Conservation (phyloP, 2,888 invertebrate genomes). For the Nemoura dubitans region DNA sequence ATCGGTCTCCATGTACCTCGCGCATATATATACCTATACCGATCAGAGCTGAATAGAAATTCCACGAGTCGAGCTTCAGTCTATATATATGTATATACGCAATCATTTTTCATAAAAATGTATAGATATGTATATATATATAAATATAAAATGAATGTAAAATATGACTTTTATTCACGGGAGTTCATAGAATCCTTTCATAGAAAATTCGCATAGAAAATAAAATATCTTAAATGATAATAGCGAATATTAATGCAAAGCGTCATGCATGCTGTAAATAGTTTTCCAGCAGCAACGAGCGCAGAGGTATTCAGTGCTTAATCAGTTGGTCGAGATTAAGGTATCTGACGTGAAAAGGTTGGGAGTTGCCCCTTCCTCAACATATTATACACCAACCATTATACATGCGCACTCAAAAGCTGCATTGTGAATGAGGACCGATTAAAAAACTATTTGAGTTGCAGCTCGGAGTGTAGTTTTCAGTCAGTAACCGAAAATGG, state of each 20-base stretch:
- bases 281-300: not conserved
- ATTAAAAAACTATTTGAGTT: not conserved
- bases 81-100: not conserved
- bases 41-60: not conserved
- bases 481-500: not conserved
- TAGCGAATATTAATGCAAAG: not conserved
- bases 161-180: not conserved
- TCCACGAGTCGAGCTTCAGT: not conserved
- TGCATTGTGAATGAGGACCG: too few relatives aligned
- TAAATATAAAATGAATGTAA: not conserved
- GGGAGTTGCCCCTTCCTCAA: not conserved
- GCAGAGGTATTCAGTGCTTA: not conserved
- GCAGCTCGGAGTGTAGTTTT: not conserved
- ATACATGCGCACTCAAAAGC: too few relatives aligned
- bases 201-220: not conserved
- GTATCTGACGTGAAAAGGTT: not conserved
- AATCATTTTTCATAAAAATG: constrained; percentile 3
- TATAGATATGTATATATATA: not conserved
- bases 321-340: not conserved
- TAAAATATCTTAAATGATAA: not conserved
- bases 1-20: not conserved
- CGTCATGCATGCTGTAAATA: not conserved
- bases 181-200: not conserved
- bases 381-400: not conserved
- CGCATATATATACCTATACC: too few relatives aligned